Evolutionary conservation across 2,113 vertebrate genomes (phyloP), one percentile per base, ranked within the genome.

Genomic region (Ictalurus furcatus): DNA sequence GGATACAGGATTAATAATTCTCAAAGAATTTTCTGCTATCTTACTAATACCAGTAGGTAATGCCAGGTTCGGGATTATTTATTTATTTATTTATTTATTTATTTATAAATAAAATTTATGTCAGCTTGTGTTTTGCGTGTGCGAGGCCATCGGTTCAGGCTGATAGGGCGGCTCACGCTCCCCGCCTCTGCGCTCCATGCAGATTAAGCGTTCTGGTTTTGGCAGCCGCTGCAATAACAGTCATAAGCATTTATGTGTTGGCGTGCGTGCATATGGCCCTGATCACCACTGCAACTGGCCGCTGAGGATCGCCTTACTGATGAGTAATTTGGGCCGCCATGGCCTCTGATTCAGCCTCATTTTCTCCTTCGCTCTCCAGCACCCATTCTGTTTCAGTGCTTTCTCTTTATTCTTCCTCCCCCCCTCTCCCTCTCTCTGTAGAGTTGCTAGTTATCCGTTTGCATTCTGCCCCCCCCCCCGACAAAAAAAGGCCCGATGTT

Each of bases 221-320:
- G 93, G 92, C 93, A 89, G 52, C 85, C 89, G 91, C 93, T 94
- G 93, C 89, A 94, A 94, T 94, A 95, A 93, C 93, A 95, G 90
- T 95, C 92, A 89, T 88, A 93, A 94, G 91, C 93, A 90, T 94
- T 93, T 93, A 93, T 94, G 93, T 93, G 90, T 90, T 90, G 92
- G 91, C 86, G 87, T 73, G 40, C 88, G 90, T 87, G 88, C 95
- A 95, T 94, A 94, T 95, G 95, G 94, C 94, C 85, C 91, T 94
- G 94, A 95, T 96, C 94, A 94, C 48, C 88, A 82, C 59, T 90
- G 90, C 86, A 76, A 92, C 86, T 69, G 87, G 90, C 92, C 90
- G 82, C 88, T 69, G 12, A 71, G 90, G 92, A 94, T 95, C 87
- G 79, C 90, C 92, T 95, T 96, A 94, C 93, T 92, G 92, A 92